Base-by-base conservation (phyloP, 2,113 vertebrate species). In the Leptocoma aspasia region DNA sequence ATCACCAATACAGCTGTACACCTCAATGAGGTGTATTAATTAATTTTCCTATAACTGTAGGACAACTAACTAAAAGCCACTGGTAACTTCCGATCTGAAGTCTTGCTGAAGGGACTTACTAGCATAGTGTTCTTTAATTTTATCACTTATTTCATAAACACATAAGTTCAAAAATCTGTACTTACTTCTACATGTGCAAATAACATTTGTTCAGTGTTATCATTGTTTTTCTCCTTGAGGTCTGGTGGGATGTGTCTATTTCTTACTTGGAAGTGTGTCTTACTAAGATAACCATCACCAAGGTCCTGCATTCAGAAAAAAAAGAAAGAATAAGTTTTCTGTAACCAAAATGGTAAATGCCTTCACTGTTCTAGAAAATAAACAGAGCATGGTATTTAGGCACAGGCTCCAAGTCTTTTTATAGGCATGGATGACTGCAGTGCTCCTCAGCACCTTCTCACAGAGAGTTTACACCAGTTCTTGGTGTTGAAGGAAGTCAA, bases 261-360 rank as follows among this genome's bases (percentile, higher is more conserved):
- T 94, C 90, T 97, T 53, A 96, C 56, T 86, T 96, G 96, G 83
- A 98, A 97, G 52, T 96, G 81, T 56, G 72, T 98, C 97, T 98
- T 98, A 95, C 93, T 97, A 91, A 98, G 97, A 92, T 98, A 98
- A 85, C 97, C 97, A 95, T 98, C 98, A 92, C 84, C 79, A 92
- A 73, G 88, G 72, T 98, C 98, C 98, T 98, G 95, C 35, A 28
- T 93, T 93, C 50, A 96, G 57, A 94, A 86, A 94, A 69, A 49
- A 97, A 90, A 89, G 12, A 45, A 97, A 97, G 66, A 49, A 44
- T 16, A 68, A n/a, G 70, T 3, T 9, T 60, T 90, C 59, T 80
- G 79, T 75, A 61, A 91, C n/a, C n/a, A 94, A 87, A 60, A 82
- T 57, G 65, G 45, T 78, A 92, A 91, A 76, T 82, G 26, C 14